Base-by-base conservation (phyloP, 2,113 vertebrate genomes). In the Loxodonta africana region DNA sequence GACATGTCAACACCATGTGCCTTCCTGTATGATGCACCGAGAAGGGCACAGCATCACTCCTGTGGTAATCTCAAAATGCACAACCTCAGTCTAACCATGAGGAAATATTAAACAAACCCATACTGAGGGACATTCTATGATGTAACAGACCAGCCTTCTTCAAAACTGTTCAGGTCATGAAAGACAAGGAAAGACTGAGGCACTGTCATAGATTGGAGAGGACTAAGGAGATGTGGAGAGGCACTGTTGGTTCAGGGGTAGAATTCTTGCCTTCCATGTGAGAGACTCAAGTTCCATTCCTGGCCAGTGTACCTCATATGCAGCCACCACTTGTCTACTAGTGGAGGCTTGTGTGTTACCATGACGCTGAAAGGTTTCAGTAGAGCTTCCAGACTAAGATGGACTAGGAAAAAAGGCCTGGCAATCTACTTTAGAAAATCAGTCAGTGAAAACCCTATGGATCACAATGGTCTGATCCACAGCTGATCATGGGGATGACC, bases 1-100 rank as follows among this genome's bases (percentile, higher is more conserved):
- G n/a, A 21, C 33, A 0, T 3, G 18, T 0, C 2, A 20, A 53
- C 4, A 3, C 81, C 26, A 2, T 0, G 0, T 1, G 8, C 62
- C 46, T 46, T 57, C 14, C 26, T 67, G 69, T 17, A 23, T 14
- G 25, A 62, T 26, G 10, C 11, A 2, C 23, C 37, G 74, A 94
- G 67, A 77, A 94, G 57, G 28, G 15, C 83, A 15, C 10, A 4
- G 1, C 20, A 23, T n/a, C 41, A 0, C 9, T 46, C 20, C 37
- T 10, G 6, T 21, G 12, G 33, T 30, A 6, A 7, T 85, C 28
- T 21, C n/a, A 4, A 21, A 83, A n/a, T 23, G 11, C 4, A 18
- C 9, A 25, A 0, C 4, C 17, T 44, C 20, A 37, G 8, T 76
- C 21, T 82, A 12, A 23, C 18, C 3, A 65, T 10, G 48, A 88